Evolutionary conservation across 2,888 invertebrate genomes (phyloP), one percentile per base, ranked within the genome.

Genomic region (Watsonalla cultraria): DNA sequence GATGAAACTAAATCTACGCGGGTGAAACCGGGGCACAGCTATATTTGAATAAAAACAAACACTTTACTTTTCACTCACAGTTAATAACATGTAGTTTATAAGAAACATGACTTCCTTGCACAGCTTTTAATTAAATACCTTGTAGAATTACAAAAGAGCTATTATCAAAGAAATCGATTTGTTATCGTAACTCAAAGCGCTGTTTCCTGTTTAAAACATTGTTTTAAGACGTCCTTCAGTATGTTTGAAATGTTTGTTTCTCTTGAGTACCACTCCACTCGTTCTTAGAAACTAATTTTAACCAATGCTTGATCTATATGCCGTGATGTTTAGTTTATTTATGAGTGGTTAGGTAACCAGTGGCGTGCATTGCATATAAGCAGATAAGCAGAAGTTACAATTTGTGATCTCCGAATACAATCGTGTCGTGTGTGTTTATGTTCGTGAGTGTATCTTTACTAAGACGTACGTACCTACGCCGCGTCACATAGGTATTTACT

Each of bases 121-220:
- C 15, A 15, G 37, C 13, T 49, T 14, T 14, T 49, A 37, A 49
- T 39, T 61, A 68, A 66, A 68, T 65, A 66, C 60, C 60, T 62
- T 64, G 54, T 59, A 67, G 61, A 64, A 64, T 68, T 65, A 67
- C 64, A 69, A 60, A 62, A 62, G 58, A 59, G 53, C 56, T 51
- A 42, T 42, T 61, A 62, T 61, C 55, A 57, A 60, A 64, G 62
- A 61, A 64, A 54, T 60, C 56, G 58, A 58, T 64, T 57, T 57
- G 54, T 54, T 51, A 45, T 53, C 51, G 47, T 55, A 56, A 51
- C 46, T 46, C 51, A 53, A 64, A 67, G 64, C 67, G 65, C 59
- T 51, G 62, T 66, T 69, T 80, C 81, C 81, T 77, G 78, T 76
- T 72, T 66, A 66, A 62, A 68, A 68, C 68, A 66, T 72, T 76